Conservation (phyloP, 2,113 vertebrate species). For the Carassius carassius region DNA sequence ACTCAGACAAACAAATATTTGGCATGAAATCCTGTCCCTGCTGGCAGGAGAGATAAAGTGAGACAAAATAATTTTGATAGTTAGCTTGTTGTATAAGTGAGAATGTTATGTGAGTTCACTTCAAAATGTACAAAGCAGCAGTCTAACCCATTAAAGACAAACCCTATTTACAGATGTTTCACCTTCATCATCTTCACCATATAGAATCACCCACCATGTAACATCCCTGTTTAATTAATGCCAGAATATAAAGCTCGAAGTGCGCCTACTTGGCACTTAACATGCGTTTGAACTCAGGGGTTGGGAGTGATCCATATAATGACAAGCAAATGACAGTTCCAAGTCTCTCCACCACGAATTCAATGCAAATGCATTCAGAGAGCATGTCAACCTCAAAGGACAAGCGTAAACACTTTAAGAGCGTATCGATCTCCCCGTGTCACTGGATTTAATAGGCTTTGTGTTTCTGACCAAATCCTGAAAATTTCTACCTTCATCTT, state of each 20-base stretch:
- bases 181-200: neutral
- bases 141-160: constrained; percentile 17
- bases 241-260: neutral
- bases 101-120: constrained; percentile 29
- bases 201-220: neutral
- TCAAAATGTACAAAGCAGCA: neutral
- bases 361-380: constrained; percentile 66
- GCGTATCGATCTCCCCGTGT: constrained; percentile 65
- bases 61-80: constrained; percentile 31
- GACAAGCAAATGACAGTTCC: constrained; percentile 60
- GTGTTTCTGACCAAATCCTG: constrained; percentile 60
- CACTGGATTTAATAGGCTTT: constrained; percentile 71
- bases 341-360: constrained; percentile 45
- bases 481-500: constrained; percentile 36
- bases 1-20: constrained; percentile 17
- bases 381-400: constrained; percentile 51
- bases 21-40: constrained; percentile 25
- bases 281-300: constrained; percentile 45
- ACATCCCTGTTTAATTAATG: constrained; percentile 3
- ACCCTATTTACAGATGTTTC: neutral
- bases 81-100: constrained; percentile 28
- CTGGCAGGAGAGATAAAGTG: constrained; percentile 28
- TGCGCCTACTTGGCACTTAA: constrained; percentile 1
- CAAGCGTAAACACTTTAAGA: constrained; percentile 63
- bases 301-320: constrained; percentile 58